phyloP scores from a whole-genome alignment of 2,113 vertebrate genomes.

The Dromaius novaehollandiae region DNA sequence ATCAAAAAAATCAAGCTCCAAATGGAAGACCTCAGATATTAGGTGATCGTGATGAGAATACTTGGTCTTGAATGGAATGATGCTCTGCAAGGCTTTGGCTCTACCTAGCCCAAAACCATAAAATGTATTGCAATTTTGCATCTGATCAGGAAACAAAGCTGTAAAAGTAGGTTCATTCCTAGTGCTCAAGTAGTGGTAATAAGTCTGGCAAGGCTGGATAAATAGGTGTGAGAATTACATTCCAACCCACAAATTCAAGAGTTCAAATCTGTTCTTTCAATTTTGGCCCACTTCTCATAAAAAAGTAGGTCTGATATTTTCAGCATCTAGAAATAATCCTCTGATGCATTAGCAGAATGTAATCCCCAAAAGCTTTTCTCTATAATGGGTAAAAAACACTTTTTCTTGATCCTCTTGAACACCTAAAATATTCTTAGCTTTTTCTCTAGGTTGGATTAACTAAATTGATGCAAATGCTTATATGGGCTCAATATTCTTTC shows the following conservation, averaged over 20 bases:
- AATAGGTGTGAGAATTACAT: conserved; percentile 69
- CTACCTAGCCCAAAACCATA: conserved; percentile 25
- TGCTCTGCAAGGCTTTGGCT: conserved; percentile 32
- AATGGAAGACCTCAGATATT: background rate
- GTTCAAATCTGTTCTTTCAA: conserved; percentile 64
- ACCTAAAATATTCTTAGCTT: background rate
- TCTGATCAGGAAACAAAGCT: conserved; percentile 63
- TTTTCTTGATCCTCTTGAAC: background rate
- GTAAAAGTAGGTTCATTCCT: conserved; percentile 55
- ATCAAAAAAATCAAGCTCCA: conserved; percentile 22
- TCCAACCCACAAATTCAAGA: conserved; percentile 36
- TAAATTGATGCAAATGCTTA: background rate
- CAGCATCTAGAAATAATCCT: conserved; percentile 56
- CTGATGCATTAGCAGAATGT: background rate
- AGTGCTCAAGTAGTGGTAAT: conserved; percentile 40
- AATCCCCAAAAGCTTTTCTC: background rate
- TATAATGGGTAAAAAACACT: background rate
- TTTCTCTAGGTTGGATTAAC: background rate
- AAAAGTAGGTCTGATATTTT: conserved; percentile 42
- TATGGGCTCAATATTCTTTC: background rate
- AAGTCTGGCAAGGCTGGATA: conserved; percentile 55
- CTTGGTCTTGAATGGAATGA: conserved; percentile 3
- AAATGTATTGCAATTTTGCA: conserved; percentile 37
- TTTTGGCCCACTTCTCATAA: conserved; percentile 38
- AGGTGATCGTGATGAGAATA: conserved; percentile 43